A percentile compares a stretch with the other conserved stretches of the same genome.
These are phyloP conservation scores for Alloplasta piceator DNA, from an alignment of 2,888 invertebrate species.

Conservation along the genomic window DNA sequence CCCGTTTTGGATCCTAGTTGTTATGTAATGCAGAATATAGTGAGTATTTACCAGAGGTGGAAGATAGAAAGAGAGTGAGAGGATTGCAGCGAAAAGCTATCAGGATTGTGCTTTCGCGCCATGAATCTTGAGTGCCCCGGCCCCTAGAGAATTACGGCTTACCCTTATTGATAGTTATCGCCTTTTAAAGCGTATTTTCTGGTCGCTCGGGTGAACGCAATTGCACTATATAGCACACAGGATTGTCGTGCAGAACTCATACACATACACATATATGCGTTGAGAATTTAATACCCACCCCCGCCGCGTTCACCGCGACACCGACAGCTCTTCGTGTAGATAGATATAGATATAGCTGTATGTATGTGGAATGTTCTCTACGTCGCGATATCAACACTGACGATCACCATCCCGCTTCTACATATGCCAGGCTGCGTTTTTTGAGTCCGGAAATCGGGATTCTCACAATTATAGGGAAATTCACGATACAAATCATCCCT, in stretches of 20 bases:
- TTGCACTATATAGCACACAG: slow-evolving; percentile 31
- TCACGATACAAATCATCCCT: no score
- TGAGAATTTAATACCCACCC: slow-evolving; percentile 70
- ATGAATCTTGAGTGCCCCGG: slow-evolving; percentile 70
- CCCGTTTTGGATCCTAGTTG: no score
- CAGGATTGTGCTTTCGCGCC: slow-evolving; percentile 53
- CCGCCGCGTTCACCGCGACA: slow-evolving; percentile 34
- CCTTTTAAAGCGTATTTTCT: slow-evolving; percentile 74
- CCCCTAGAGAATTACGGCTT: slow-evolving; percentile 69
- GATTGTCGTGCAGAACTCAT: slow-evolving; percentile 19
- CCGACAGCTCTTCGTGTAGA: no score
- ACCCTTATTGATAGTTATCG: slow-evolving; percentile 74
- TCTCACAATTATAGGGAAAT: no score
- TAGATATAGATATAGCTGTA: no score
- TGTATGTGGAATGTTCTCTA: slow-evolving; percentile 18
- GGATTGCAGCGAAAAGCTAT: slow-evolving; percentile 34
- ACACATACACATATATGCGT: slow-evolving; percentile 7
- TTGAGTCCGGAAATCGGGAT: slow-evolving; percentile 54
- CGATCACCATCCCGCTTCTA: no score
- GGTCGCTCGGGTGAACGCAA: slow-evolving; percentile 66
- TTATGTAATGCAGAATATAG: no score
- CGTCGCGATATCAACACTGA: slow-evolving; percentile 44
- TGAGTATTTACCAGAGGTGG: slow-evolving; percentile 8
- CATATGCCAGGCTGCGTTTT: slow-evolving; percentile 6
- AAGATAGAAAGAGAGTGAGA: slow-evolving; percentile 34